Base-by-base conservation (phyloP, 2,888 invertebrate genomes). In the Morinoia aosen region DNA sequence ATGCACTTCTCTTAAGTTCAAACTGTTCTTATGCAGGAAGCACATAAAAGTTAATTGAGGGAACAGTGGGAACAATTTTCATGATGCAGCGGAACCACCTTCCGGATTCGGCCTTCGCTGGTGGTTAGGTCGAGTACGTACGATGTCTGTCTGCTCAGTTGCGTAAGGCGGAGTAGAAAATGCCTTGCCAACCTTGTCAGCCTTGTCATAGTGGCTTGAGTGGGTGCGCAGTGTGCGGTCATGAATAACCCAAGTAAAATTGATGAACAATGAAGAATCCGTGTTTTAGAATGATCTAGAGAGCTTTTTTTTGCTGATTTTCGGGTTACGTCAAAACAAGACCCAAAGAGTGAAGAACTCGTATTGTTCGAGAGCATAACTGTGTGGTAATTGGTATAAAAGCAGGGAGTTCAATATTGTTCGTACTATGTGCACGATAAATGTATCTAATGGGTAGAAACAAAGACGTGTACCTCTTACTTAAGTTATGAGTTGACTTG, bases 91-190 rank as follows among this genome's bases (percentile, higher is more conserved):
- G 76, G 76, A 76, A 76, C 76, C 76, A 76, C 76, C 76, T 76
- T 76, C 76, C 76, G 76, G 76, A 76, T 76, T 76, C 33, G 76
- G 76, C 76, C 76, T 76, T 76, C 25, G 76, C 33, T 33, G 76
- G 76, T 76, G 76, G 76, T 76, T 76, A 76, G 76, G 76, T 76
- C 76, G 76, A 2, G 76, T 76, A 76, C 76, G 76, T 76, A 76
- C 76, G 25, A 3, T 25, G 33, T 76, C 16, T 76, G 76, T 8
- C 33, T 76, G 33, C 25, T 25, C 33, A 33, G 76, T 76, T 76
- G 76, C 76, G 76, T 76, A 76, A 76, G 76, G 25, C 76, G 16
- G 25, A 16, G 76, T 76, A 76, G 76, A 76, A 76, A 76, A 76
- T 76, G 33, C 76, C 76, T 76, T 76, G 76, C 33, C 33, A 76